Evolutionary conservation across 1,140 invertebrate genomes (phyloP), one percentile per base, ranked within the genome.

Genomic region (Saccostrea echinata): DNA sequence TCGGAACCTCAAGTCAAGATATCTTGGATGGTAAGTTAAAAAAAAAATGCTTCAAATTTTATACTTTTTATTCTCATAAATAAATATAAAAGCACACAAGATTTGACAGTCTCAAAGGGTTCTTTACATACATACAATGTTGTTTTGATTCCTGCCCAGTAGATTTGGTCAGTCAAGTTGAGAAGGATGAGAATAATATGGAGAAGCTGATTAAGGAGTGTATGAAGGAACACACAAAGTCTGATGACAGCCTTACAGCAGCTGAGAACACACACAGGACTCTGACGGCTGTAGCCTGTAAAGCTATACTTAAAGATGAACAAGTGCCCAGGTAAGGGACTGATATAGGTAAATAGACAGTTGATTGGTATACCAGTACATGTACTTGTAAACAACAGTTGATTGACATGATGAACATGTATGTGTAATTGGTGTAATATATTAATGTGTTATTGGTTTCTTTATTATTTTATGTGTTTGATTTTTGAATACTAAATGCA

Each of bases 151-250:
- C 0, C 18, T 21, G 3, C 33, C 24, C 76, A 76, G 12, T 61
- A 89, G 87, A 83, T 84, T 27, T 90, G 30, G 43, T 80, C 83
- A 88, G 33, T 16, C 84, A 88, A 18, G 82, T 82, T 51, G 64
- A 51, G 6, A 81, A 85, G 13, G 61, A 80, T 51, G 87, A 90
- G n/a, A 33, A 84, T 8, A 86, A 76, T n/a, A 84, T 91, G 21
- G 91, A 91, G 71, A 86, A 82, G 6, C 24, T 92, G 33, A 88
- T 92, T 24, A 85, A 91, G 84, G 84, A 88, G 30, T 88, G 89
- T 81, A 92, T 92, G 87, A 88, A 86, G 51, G 84, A 86, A 57
- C 51, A 82, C 8, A 88, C 85, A 8, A 83, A 33, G 55, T 24
- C 84, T n/a, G 80, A 80, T 3, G 53, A 85, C 6, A 80, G 35